A percentile compares a stretch with the other conserved stretches of the same genome.
Conservation (phyloP, 1,140 invertebrate genomes). For the Aphaenogaster rudis region DNA sequence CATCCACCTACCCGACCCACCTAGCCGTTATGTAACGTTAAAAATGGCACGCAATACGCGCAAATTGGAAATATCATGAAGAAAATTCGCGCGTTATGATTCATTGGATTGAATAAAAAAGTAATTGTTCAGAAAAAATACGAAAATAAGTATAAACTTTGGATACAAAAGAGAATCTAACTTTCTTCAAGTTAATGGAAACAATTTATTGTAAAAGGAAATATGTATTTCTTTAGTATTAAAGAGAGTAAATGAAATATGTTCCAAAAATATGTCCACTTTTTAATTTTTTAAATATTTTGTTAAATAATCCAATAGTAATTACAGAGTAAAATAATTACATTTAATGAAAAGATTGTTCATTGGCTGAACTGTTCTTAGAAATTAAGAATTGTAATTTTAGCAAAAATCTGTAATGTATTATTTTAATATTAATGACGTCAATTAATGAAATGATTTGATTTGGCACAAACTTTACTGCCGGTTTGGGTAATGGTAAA, state of each 20-base stretch:
- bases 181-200: neutral
- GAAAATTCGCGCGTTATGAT: neutral
- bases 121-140: neutral
- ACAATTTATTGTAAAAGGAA: neutral
- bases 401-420: neutral
- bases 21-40: conserved; percentile 65
- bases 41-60: conserved; percentile 20
- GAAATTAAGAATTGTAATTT: neutral
- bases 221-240: neutral
- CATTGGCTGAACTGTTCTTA: neutral
- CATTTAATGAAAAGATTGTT: neutral
- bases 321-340: conserved; percentile 4
- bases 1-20: conserved; percentile 40
- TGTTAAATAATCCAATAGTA: neutral
- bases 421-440: neutral
- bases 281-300: neutral
- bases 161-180: neutral
- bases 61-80: conserved; percentile 5
- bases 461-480: neutral
- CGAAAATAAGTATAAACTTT: neutral
- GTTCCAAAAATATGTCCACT: neutral
- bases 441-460: neutral
- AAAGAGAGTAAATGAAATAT: neutral
- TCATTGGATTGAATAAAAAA: neutral
- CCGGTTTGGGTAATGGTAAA: neutral